A percentile compares a stretch with the other conserved stretches of the same genome.
Evolutionary conservation across 2,797 vertebrate genomes (phyloP).

Genomic region (Cheirogaleus major): DNA sequence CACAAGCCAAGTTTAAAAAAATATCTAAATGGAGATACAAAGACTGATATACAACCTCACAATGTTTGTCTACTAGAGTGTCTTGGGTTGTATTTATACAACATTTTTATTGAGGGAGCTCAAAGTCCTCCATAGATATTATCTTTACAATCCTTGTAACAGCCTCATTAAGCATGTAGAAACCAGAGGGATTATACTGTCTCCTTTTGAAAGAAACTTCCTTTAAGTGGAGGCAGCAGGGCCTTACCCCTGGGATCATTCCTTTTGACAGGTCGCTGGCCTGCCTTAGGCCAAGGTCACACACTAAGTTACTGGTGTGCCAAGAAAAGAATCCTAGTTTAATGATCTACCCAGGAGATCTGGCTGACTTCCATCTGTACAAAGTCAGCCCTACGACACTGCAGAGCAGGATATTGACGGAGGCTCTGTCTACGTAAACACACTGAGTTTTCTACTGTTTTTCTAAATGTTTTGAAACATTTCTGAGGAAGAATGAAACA

Average conservation of each 20-base stretch:
- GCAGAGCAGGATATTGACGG: background rate
- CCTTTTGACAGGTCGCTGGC: background rate
- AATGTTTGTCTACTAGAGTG: slow-evolving; percentile 50
- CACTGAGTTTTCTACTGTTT: background rate
- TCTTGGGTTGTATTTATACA: slow-evolving; percentile 1
- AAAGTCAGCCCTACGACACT: slow-evolving; percentile 38
- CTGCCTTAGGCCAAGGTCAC: slow-evolving; percentile 54
- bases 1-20: slow-evolving; percentile 10
- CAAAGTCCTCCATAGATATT: slow-evolving; percentile 55
- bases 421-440: background rate
- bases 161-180: slow-evolving; percentile 30
- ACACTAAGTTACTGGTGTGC: background rate
- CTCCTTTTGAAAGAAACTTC: background rate
- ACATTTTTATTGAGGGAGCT: slow-evolving; percentile 45
- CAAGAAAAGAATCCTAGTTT: slow-evolving; percentile 58
- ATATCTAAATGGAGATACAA: background rate
- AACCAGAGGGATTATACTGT: background rate
- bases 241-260: background rate
- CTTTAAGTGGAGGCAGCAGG: background rate
- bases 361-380: slow-evolving; percentile 49
- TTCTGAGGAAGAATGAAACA: slow-evolving; percentile 6
- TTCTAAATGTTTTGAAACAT: too few relatives aligned
- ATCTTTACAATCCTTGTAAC: slow-evolving; percentile 46
- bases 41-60: background rate
- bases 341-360: slow-evolving; percentile 31